Evolutionary conservation across 2,113 vertebrate species (phyloP).

Genomic region (Telmatochromis sp.): DNA sequence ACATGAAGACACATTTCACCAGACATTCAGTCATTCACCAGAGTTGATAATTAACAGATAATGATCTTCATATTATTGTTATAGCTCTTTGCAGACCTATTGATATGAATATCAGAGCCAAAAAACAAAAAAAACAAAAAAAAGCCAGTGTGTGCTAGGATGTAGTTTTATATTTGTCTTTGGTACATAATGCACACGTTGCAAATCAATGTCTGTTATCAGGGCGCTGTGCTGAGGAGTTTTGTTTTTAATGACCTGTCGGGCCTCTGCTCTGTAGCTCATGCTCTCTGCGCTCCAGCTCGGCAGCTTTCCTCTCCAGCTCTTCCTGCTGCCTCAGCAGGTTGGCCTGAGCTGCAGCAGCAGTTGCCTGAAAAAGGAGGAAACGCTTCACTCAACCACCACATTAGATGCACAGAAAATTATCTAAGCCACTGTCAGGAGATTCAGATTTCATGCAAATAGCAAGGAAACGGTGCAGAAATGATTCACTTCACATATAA

Average conservation of each 20-base stretch:
- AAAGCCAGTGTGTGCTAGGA: not conserved
- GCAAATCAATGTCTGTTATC: not conserved
- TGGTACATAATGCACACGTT: not conserved
- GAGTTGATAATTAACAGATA: not conserved
- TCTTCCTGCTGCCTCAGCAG: conserved; percentile 93
- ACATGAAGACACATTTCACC: not conserved
- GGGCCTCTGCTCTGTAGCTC: conserved; percentile 76
- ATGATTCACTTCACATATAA: not conserved
- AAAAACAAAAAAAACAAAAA: not conserved
- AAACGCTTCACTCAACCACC: not conserved
- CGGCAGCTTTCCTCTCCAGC: conserved; percentile 89
- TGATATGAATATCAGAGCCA: not conserved
- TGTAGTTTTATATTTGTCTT: not conserved
- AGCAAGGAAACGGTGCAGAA: not conserved
- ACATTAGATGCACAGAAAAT: not conserved
- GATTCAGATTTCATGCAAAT: not conserved
- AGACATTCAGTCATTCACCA: not conserved
- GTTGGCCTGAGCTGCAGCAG: conserved; percentile 82
- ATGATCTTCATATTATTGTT: not conserved
- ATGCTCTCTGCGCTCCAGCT: conserved; percentile 89
- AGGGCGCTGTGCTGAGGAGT: not conserved
- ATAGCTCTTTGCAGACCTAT: not conserved
- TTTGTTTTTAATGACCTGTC: conserved; percentile 48
- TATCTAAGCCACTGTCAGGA: not conserved
- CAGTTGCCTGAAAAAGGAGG: conserved; percentile 69